Base-by-base conservation (phyloP, 1,140 invertebrate species). In the Druon quercuslanigerum region DNA sequence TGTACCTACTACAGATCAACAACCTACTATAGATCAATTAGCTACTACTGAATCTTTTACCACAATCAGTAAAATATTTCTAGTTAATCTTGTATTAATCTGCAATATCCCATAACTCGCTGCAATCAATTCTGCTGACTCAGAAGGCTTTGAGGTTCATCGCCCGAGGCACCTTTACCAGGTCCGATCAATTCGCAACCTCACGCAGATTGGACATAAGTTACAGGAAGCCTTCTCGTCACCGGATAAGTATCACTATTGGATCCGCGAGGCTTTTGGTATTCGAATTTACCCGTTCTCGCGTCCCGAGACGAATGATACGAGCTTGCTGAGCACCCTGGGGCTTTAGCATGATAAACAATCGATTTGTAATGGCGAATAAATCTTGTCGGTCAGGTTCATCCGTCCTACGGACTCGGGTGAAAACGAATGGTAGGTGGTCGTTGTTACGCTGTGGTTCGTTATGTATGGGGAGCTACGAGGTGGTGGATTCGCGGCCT, bases 291-390 rank as follows among this genome's bases (percentile, higher is more conserved):
- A 66, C 25, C 46, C 71, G 54, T 13, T 71, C 56, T 60, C 56
- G 70, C 72, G 56, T 66, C 51, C 13, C 46, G 14, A 73, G 77
- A 74, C 46, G 72, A 76, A 54, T 74, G 71, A 77, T 79, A 80
- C 79, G 71, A 75, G 73, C 51, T 60, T 79, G 33, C 66, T 14
- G 8, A 57, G 72, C 72, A 46, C 73, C 80, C 73, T 46, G 66
- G 54, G 77, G 79, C 74, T 54, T 76, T 75, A 56, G n/a, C 60
- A 56, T 74, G 81, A 86, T 89, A 87, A 88, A 88, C 84, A 86
- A 88, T 88, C 84, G 75, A 86, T 87, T 87, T 81, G 84, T 74
- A 77, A 81, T 87, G 85, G 79, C 74, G 77, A 75, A 88, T 89
- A 90, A 89, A 86, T 87, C 84, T 72, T 66, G 71, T 57, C 70